Percentiles rank a stretch among this genome's conserved stretches.
phyloP scores from a whole-genome alignment of 2,113 vertebrate species.

The Ptilonorhynchus violaceus region DNA sequence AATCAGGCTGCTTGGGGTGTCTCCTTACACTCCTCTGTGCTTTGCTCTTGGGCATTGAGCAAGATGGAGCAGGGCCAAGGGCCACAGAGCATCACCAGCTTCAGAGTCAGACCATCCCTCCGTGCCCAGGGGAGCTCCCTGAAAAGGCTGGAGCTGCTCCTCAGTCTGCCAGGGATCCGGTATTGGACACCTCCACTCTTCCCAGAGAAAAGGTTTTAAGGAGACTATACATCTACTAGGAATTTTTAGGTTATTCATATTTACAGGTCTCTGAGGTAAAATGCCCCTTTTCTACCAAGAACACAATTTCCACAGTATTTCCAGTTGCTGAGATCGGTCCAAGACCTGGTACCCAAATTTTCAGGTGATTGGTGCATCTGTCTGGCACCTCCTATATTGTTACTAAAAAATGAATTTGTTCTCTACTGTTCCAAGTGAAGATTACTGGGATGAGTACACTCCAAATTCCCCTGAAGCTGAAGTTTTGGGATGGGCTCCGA shows the following conservation, averaged over 20 bases:
- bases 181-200: not conserved
- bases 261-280: not conserved
- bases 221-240: not conserved
- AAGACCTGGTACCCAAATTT: not conserved
- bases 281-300: not conserved
- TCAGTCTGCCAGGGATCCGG: not conserved
- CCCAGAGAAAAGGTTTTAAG: not conserved
- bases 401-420: not conserved
- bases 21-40: not conserved
- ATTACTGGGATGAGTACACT: not conserved
- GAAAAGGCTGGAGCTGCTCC: not conserved
- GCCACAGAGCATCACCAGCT: not conserved
- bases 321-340: not conserved
- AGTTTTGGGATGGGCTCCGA: constrained; percentile 5
- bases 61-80: not conserved
- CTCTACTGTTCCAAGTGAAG: not conserved
- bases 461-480: not conserved
- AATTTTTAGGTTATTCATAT: not conserved
- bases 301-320: not conserved
- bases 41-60: not conserved
- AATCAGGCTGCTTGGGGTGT: not conserved
- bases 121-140: not conserved
- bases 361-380: not conserved
- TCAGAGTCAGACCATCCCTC: not conserved
- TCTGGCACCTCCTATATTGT: not conserved